Evolutionary conservation across 2,888 invertebrate species (phyloP), one percentile per base, ranked within the genome.

Genomic region (Cheilosia urbana): DNA sequence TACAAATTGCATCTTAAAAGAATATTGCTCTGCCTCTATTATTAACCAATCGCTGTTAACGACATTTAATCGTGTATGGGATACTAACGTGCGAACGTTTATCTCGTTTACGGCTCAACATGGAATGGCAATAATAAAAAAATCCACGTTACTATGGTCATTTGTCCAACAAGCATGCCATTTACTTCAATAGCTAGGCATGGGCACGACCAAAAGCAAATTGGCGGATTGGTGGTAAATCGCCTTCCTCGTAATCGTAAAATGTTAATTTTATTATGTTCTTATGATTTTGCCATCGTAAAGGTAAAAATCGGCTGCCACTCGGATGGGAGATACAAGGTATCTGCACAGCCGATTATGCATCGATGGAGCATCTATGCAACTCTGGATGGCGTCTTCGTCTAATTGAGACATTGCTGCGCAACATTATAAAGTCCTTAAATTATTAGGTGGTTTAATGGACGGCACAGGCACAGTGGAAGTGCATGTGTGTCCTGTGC

Each of bases 201-300:
- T 57, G 62, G 51, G 57, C 79, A 76, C 19, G 71, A 58, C 66
- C 65, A 37, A 75, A 37, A 71, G 68, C 79, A 79, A 78, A 68
- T 79, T 73, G 63, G 47, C 71, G 40, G 42, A 65, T 79, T 65
- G 83, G 71, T 71, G 76, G 71, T 76, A 85, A 85, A 80, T 84
- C 84, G 80, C 60, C 65, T 47, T 71, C 30, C 60, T 51, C 63
- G 71, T 80, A 66, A 80, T 85, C 80, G 66, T 85, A 80, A 85
- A 85, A 80, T 72, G 80, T 76, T 71, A 76, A 80, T 85, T 85
- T 85, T 85, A 85, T 85, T 85, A 76, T 57, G 80, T 80, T 81
- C 81, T 75, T 81, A 69, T 81, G 81, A 81, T 85, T 85, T 85
- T 66, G 75, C 58, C 66, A 62, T 85, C 84, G 84, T 79, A 57